Evolutionary conservation across 2,888 invertebrate genomes (phyloP).

Genomic region (Amiota mariae): DNA sequence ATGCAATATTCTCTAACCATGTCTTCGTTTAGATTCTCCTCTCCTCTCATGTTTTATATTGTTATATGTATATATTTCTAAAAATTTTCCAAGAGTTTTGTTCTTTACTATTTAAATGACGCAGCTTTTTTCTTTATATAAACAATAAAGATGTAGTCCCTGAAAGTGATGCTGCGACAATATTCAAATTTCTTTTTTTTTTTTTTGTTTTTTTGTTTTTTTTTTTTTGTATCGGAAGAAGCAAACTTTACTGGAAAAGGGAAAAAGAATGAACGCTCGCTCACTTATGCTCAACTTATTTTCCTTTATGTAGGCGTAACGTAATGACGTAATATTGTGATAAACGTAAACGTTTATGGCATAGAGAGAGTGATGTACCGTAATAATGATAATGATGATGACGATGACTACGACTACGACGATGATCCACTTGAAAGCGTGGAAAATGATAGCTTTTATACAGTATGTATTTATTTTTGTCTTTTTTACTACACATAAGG

Average conservation of each 20-base stretch:
- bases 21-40: too few relatives aligned
- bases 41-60: too few relatives aligned
- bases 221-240: not conserved
- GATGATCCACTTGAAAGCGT: not conserved
- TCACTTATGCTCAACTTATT: not conserved
- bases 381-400: too few relatives aligned
- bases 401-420: too few relatives aligned
- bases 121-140: too few relatives aligned
- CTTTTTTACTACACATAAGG: not conserved
- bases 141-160: too few relatives aligned
- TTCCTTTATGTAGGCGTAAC: not conserved
- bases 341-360: conserved; percentile 1
- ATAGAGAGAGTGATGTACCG: not conserved
- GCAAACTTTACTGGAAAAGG: not conserved
- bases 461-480: not conserved
- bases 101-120: too few relatives aligned
- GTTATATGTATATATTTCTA: too few relatives aligned
- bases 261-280: not conserved
- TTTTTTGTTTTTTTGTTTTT: too few relatives aligned
- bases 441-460: conserved; percentile 17
- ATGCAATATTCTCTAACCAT: too few relatives aligned
- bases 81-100: too few relatives aligned
- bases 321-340: not conserved
- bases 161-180: too few relatives aligned
- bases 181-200: not conserved